Evolutionary conservation across 1,140 invertebrate species (phyloP).

Genomic region (Drosophila ohnishii): DNA sequence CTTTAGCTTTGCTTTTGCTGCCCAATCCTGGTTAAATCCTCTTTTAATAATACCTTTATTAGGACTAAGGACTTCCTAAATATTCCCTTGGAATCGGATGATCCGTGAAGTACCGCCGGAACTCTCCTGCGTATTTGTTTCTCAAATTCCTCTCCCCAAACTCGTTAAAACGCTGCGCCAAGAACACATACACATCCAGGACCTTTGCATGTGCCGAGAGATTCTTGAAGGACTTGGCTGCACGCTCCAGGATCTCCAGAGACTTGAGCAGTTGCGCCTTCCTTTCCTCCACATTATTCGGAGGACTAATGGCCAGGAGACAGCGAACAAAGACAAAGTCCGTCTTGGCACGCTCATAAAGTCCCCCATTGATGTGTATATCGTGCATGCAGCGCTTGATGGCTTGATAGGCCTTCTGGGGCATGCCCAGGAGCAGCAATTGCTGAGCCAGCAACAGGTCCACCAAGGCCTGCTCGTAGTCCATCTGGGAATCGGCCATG

Average conservation of each 20-base stretch:
- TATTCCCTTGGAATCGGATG: slow-evolving; percentile 83
- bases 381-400: slow-evolving; percentile 88
- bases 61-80: slow-evolving; percentile 61
- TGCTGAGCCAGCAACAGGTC: slow-evolving; percentile 91
- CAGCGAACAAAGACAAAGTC: slow-evolving; percentile 86
- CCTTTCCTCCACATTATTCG: slow-evolving; percentile 82
- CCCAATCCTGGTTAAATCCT: not conserved
- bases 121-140: slow-evolving; percentile 90
- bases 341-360: slow-evolving; percentile 89
- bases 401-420: slow-evolving; percentile 88
- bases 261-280: slow-evolving; percentile 86
- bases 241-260: slow-evolving; percentile 86
- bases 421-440: slow-evolving; percentile 89
- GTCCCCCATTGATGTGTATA: slow-evolving; percentile 91
- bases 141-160: slow-evolving; percentile 86
- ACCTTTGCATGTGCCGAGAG: slow-evolving; percentile 89
- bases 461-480: slow-evolving; percentile 89
- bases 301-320: slow-evolving; percentile 85
- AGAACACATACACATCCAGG: slow-evolving; percentile 86
- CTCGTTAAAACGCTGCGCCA: slow-evolving; percentile 88
- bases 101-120: slow-evolving; percentile 87
- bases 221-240: slow-evolving; percentile 88
- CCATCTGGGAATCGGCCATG: slow-evolving; percentile 88
- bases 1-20: not conserved
- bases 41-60: slow-evolving; percentile 27